phyloP scores from a whole-genome alignment of 1,140 invertebrate genomes.

The Drepana arcuata region DNA sequence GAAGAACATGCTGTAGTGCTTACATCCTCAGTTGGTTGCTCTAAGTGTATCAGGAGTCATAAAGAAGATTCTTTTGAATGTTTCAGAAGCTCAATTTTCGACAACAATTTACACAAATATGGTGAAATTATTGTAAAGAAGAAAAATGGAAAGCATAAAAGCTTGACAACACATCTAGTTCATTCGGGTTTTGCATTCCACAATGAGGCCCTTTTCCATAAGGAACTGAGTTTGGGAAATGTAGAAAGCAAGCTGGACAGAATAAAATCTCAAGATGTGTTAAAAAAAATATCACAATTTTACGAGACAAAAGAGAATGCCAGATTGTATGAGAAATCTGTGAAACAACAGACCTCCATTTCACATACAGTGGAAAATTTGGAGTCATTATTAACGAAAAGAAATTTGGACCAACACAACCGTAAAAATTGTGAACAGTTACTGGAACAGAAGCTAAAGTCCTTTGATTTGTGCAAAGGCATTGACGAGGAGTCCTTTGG shows the following conservation, averaged over 20 bases:
- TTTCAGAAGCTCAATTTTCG: conserved; percentile 48
- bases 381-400: not conserved
- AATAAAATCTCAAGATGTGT: conserved; percentile 17
- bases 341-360: conserved; percentile 30
- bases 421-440: not conserved
- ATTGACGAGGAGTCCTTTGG: not conserved
- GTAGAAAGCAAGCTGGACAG: conserved; percentile 27
- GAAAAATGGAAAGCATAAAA: conserved; percentile 18
- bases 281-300: conserved; percentile 24
- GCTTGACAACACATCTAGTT: conserved; percentile 24
- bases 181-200: conserved; percentile 26
- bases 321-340: conserved; percentile 17
- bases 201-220: conserved; percentile 27
- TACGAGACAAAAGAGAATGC: conserved; percentile 9
- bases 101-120: conserved; percentile 54
- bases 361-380: conserved; percentile 2
- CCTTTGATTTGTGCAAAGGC: not conserved
- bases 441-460: not conserved
- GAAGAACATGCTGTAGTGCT: not conserved
- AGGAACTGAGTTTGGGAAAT: conserved; percentile 22
- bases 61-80: conserved; percentile 1
- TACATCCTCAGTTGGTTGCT: not conserved
- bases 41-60: conserved; percentile 1
- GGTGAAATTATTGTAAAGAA: conserved; percentile 36
- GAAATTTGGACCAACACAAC: not conserved